Base-by-base conservation (phyloP, 1,140 invertebrate species). In the Drosophila trapezifrons region DNA sequence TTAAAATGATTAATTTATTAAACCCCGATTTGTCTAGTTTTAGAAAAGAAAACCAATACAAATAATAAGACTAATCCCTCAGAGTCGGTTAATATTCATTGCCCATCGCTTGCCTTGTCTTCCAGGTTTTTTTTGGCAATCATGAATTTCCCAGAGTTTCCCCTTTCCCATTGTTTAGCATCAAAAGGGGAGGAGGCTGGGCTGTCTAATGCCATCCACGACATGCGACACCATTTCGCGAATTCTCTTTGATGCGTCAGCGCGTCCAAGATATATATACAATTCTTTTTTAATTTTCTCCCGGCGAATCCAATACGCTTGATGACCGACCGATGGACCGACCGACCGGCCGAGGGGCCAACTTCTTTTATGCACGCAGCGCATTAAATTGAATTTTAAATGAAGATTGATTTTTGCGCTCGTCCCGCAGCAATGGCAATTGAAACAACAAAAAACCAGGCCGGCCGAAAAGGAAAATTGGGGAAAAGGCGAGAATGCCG, bases 301-400 rank as follows among this genome's bases (percentile, higher is more conserved):
- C 47, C 63, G 35, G 46, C 54, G 72, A 76, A 76, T 76, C 62
- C 73, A 76, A 76, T 76, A 76, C 72, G 47, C 73, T 76, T 76
- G 73, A 76, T 76, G 62, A 47, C 55, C 72, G 56, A 75, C 49
- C 52, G 52, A 22, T 4, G 22, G 22, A 38, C 57, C 37, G 56
- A 75, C 49, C 52, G 52, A 22, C 22, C 2, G 22, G 32, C 57
- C 37, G 27, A 54, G 49, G 45, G 56, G 18, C 37, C 32, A 62
- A 70, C 57, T 83, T 83, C 57, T 66, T 69, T 76, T 83, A 79
- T 79, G 69, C 80, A 82, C 63, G 70, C 70, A 58, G 76, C 76
- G 80, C 65, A 76, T 76, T 59, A 87, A 87, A 87, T 89, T 87
- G 84, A 87, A 84, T 89, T 89, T 84, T 69, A 87, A 87, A 87